Base-by-base conservation (phyloP, 2,888 invertebrate genomes). In the Netelia inedita region DNA sequence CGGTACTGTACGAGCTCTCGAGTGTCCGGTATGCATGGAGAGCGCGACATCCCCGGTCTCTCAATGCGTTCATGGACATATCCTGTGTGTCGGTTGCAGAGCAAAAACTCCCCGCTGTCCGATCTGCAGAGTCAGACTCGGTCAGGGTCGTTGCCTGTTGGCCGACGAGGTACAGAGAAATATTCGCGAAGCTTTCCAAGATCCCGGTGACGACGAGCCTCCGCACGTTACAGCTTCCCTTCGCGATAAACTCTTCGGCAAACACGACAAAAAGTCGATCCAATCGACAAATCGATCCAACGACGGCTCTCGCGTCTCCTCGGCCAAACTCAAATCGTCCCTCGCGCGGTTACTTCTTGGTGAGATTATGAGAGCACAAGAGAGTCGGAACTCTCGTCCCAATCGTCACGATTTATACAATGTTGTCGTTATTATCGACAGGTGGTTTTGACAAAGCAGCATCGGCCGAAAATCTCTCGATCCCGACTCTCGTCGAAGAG, bases 21-120 rank as follows among this genome's bases (percentile, higher is more conserved):
- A 96, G 90, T 96, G 96, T 87, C 96, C 96, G 21, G 95, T 96
- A 87, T 96, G 96, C 92, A 93, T 96, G 90, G 96, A 96, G 90
- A 95, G 95, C 92, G 95, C 96, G 93, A 94, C 94, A 89, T 95
- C 96, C 72, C 96, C 96, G 28, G 95, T 96, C 86, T 94, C 95
- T 82, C 96, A 96, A 92, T 96, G 96, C 91, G 95, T 95, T 9
- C 95, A 95, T 90, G 96, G 96, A 0, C 96, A 96, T 92, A 94
- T 96, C 53, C 94, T 96, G 88, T 96, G 96, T 92, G 93, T 92
- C 63, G 94, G 94, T 28, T 96, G 96, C 89, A 95, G 95, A 88
- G 93, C 94, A 66, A 95, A 95, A 46, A 95, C 95, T 57, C 89
- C 94, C 80, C 92, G 94, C 55, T 96, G 96, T 91, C 96, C 96